Percentiles rank a stretch among this genome's conserved stretches.
Conservation (phyloP, 2,797 vertebrate species). For the Propithecus deckenii region DNA sequence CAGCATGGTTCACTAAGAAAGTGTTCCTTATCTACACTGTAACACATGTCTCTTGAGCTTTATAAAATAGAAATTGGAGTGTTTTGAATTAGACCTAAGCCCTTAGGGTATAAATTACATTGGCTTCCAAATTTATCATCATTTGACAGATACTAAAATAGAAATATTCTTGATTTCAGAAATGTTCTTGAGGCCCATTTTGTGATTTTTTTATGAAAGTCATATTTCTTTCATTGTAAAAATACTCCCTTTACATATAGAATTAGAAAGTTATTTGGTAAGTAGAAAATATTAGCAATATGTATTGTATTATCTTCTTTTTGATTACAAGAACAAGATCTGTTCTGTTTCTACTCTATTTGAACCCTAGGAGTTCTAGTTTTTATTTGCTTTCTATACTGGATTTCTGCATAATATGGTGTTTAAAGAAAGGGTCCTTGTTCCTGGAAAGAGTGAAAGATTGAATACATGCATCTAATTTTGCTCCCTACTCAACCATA, state of each 20-base stretch:
- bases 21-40: neutral
- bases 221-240: neutral
- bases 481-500: neutral
- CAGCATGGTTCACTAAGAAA: neutral
- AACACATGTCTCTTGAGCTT: constrained; percentile 11
- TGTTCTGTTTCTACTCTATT: neutral
- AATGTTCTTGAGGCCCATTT: neutral
- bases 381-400: neutral
- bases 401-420: neutral
- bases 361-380: neutral
- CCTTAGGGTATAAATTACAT: constrained; percentile 19
- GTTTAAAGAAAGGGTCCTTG: neutral
- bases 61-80: constrained; percentile 44
- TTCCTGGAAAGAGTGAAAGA: neutral
- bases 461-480: neutral
- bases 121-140: constrained; percentile 49
- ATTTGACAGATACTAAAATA: constrained; percentile 48
- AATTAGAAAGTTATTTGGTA: neutral
- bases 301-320: neutral
- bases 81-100: constrained; percentile 49
- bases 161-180: constrained; percentile 27
- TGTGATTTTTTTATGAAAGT: neutral
- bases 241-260: neutral
- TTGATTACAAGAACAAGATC: neutral
- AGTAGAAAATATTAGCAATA: constrained; percentile 11